A percentile compares a stretch with the other conserved stretches of the same genome.
These are phyloP conservation scores for Parnassius glacialis DNA, from an alignment of 2,888 invertebrate species.

Conservation along the genomic window DNA sequence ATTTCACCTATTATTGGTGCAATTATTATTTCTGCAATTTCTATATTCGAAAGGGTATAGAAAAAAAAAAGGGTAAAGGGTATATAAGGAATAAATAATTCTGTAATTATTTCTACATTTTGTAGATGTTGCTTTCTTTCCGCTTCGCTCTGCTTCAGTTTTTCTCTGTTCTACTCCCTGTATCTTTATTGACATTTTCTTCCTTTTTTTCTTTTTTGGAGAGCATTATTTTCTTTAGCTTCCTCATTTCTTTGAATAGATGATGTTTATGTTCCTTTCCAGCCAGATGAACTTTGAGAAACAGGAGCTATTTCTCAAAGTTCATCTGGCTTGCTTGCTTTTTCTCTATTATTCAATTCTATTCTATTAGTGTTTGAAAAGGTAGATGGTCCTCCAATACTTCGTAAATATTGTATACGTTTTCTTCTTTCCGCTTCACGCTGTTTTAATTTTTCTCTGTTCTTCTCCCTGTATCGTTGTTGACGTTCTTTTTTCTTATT, in stretches of 20 bases:
- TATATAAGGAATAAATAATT: too few relatives aligned
- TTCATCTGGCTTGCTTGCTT: too few relatives aligned
- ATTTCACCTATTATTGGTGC: too few relatives aligned
- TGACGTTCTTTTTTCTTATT: slow-evolving; percentile 34
- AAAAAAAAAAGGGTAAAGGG: too few relatives aligned
- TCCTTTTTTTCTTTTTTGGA: slow-evolving; percentile 24
- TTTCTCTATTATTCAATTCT: slow-evolving; percentile 26
- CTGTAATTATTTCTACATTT: slow-evolving; percentile 31
- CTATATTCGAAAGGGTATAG: slow-evolving; percentile 30
- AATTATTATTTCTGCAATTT: slow-evolving; percentile 31
- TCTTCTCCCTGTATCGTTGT: slow-evolving; percentile 36
- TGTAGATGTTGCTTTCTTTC: slow-evolving; percentile 36
- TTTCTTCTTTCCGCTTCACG: slow-evolving; percentile 37
- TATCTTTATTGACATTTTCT: slow-evolving; percentile 31
- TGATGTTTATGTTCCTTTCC: too few relatives aligned
- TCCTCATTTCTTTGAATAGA: too few relatives aligned
- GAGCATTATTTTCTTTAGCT: too few relatives aligned
- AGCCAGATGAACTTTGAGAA: too few relatives aligned
- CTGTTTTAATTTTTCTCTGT: slow-evolving; percentile 36
- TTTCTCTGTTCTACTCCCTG: slow-evolving; percentile 38
- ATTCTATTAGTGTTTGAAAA: slow-evolving; percentile 32
- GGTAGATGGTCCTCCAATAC: slow-evolving; percentile 31
- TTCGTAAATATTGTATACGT: slow-evolving; percentile 33
- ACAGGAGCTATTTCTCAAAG: too few relatives aligned
- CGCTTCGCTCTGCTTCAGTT: slow-evolving; percentile 35